phyloP scores from a whole-genome alignment of 2,888 invertebrate genomes.

The Drepana falcataria region DNA sequence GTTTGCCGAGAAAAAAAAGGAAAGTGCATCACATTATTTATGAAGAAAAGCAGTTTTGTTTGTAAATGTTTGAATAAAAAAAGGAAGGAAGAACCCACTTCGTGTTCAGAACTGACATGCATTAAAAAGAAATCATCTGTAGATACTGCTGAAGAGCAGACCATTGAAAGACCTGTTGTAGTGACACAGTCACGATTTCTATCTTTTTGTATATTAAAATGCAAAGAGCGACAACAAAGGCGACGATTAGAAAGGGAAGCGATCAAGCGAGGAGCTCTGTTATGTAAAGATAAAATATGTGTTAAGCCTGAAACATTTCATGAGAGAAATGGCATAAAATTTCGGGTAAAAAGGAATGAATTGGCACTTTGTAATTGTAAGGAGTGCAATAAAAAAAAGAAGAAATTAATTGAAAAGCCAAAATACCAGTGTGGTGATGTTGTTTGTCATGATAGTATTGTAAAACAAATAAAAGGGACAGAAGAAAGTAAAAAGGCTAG shows the following conservation, averaged over 20 bases:
- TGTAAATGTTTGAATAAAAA: conserved; percentile 14
- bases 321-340: conserved; percentile 7
- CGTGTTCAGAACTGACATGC: neutral
- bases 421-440: neutral
- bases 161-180: neutral
- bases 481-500: neutral
- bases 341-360: neutral
- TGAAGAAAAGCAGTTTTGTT: conserved; percentile 4
- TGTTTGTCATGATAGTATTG: neutral
- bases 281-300: conserved; percentile 2
- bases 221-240: neutral
- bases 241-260: neutral
- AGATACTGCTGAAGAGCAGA: neutral
- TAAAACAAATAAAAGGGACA: neutral
- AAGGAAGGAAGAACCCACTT: neutral
- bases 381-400: neutral
- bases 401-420: neutral
- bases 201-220: neutral
- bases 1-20: conserved; percentile 10
- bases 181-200: neutral
- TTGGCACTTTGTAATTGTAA: neutral
- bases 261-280: neutral
- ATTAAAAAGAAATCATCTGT: neutral
- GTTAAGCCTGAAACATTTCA: conserved; percentile 9
- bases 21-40: neutral